Base-by-base conservation (phyloP, 2,888 invertebrate genomes). In the Tipula confusa region DNA sequence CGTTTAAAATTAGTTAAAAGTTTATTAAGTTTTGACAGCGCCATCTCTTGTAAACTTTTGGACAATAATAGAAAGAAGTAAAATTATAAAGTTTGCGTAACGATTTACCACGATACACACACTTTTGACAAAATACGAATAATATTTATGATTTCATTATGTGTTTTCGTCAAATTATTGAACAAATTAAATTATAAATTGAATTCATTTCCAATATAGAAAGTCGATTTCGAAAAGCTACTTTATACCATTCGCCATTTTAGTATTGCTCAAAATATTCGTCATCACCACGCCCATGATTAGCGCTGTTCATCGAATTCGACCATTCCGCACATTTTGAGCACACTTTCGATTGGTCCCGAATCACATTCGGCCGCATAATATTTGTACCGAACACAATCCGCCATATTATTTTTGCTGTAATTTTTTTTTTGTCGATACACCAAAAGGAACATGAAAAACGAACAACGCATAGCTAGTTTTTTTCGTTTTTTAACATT, bases 211-310 rank as follows among this genome's bases (percentile, higher is more conserved):
- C n/a, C n/a, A n/a, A n/a, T n/a, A n/a, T n/a, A n/a, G n/a, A n/a
- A n/a, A n/a, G n/a, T 43, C 43, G 9, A 43, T 5, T n/a, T n/a
- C 13, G 0, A 43, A 43, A 64, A 64, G 64, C 64, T 64, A 1
- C 1, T 64, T 24, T 64, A 64, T 64, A 24, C 64, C 24, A 64
- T 24, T 64, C 9, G 24, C 64, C 64, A 24, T 64, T 38, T 64
- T 48, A 7, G 18, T 7, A 9, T 64, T 15, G 80, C 80, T 80
- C 80, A 29, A 80, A 80, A 29, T 80, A 29, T 79, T 80, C 80
- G 80, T 80, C 80, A 80, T 80, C 80, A 80, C 80, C 80, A 80
- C 80, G 80, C 80, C 80, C 80, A 80, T 80, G 80, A 80, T 29
- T 80, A 80, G 80, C n/a, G 29, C 31, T 80, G 29, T 29, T 29